Percentiles rank a stretch among this genome's conserved stretches.
Evolutionary conservation across 2,888 invertebrate genomes (phyloP).

Genomic region (Resseliella maxima): DNA sequence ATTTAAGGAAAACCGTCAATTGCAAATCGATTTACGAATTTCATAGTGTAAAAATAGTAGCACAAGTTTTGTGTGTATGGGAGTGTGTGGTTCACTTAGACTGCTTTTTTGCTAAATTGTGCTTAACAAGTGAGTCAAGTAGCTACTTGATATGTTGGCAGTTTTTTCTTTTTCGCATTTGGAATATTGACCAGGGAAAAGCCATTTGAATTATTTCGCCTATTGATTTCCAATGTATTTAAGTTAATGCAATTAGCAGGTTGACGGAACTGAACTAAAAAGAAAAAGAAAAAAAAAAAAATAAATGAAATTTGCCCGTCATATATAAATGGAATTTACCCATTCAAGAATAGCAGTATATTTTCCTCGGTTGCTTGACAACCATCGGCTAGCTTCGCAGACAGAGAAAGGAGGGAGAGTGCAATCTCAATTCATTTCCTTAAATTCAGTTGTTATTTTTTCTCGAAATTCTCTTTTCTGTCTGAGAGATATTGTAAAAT

Average conservation of each 20-base stretch:
- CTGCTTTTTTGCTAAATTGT: background rate
- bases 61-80: background rate
- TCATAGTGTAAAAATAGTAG: background rate
- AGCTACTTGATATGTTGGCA: background rate
- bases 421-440: too few species aligned
- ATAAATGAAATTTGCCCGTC: background rate
- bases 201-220: background rate
- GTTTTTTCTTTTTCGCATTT: background rate
- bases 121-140: background rate
- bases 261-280: background rate
- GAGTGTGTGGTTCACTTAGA: slow-evolving; percentile 3
- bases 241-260: slow-evolving; percentile 18
- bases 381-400: background rate
- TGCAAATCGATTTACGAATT: background rate
- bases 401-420: too few species aligned
- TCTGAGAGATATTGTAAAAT: too few species aligned
- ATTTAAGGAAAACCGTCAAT: background rate
- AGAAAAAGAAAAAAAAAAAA: background rate
- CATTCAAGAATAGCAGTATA: background rate
- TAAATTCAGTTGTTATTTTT: too few species aligned
- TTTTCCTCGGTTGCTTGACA: background rate
- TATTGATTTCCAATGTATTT: background rate
- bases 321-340: slow-evolving; percentile 46
- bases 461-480: too few species aligned
- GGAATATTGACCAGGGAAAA: background rate